Conservation (phyloP, 2,888 invertebrate genomes). For the Marronus borbonicus region DNA sequence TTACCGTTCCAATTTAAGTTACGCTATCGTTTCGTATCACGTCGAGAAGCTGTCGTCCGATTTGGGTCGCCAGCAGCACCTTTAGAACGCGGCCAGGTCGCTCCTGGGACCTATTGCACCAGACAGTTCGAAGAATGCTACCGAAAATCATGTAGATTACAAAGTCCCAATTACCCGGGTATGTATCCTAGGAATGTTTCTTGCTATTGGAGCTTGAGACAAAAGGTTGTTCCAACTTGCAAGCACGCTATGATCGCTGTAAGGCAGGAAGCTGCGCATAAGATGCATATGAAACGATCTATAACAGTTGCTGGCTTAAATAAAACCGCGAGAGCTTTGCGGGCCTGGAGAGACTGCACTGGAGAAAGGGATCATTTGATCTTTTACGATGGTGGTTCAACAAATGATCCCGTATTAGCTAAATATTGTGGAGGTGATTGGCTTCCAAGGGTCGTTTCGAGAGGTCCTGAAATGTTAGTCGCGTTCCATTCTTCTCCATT, state of each 20-base stretch:
- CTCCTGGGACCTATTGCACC: constrained; percentile 78
- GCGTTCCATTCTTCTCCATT: constrained; percentile 90
- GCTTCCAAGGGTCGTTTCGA: constrained; percentile 84
- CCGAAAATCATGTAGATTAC: constrained; percentile 88
- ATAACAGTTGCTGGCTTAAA: constrained; percentile 80
- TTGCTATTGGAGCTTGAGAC: constrained; percentile 90
- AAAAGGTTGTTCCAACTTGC: constrained; percentile 89
- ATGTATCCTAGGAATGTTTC: constrained; percentile 92
- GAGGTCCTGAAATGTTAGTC: constrained; percentile 88
- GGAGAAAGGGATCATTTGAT: constrained; percentile 87
- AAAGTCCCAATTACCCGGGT: constrained; percentile 93
- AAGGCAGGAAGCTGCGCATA: constrained; percentile 82
- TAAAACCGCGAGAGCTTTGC: constrained; percentile 79
- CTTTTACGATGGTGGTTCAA: constrained; percentile 88
- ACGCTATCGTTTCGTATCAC: constrained; percentile 86
- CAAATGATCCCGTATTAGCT: constrained; percentile 87
- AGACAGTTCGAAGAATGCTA: constrained; percentile 88
- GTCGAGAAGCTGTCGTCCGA: constrained; percentile 85
- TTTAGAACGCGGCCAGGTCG: constrained; percentile 87
- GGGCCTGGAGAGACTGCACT: constrained; percentile 89
- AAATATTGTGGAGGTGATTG: constrained; percentile 92
- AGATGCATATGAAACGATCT: constrained; percentile 80
- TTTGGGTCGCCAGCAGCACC: constrained; percentile 85
- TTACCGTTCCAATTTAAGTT: constrained; percentile 86
- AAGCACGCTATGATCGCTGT: constrained; percentile 94